Percentiles rank a stretch among this genome's conserved stretches.
These are phyloP conservation scores for Lysiphlebus fabarum DNA, from an alignment of 1,140 invertebrate species.

Conservation along the genomic window DNA sequence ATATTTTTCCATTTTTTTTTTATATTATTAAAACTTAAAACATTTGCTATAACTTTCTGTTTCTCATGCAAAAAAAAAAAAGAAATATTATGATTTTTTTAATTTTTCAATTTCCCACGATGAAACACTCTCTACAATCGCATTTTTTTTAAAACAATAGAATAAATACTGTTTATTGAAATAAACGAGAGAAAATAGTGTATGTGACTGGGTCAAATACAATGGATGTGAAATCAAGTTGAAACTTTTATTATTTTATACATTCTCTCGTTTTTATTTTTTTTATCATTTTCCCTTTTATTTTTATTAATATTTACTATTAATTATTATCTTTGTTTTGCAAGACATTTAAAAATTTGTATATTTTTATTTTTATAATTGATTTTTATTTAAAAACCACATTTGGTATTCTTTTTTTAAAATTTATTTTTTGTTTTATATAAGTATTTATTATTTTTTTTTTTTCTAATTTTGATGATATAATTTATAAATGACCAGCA, in stretches of 20 bases:
- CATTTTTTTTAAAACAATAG: slow-evolving; percentile 8
- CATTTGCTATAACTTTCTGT: too few relatives aligned
- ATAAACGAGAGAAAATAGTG: background rate
- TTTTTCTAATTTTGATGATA: too few relatives aligned
- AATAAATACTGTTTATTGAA: slow-evolving; percentile 1
- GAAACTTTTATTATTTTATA: background rate
- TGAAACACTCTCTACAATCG: background rate
- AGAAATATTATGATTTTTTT: too few relatives aligned
- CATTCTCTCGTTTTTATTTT: too few relatives aligned
- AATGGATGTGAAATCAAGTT: slow-evolving; percentile 16
- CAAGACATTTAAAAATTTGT: background rate
- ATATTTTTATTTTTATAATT: background rate
- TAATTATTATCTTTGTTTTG: too few relatives aligned
- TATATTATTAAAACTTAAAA: too few relatives aligned
- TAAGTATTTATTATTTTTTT: background rate
- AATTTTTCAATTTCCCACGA: background rate
- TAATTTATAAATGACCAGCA: slow-evolving; percentile 63
- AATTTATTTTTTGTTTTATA: background rate
- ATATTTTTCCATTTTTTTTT: too few relatives aligned
- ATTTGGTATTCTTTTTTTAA: background rate
- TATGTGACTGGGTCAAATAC: slow-evolving; percentile 14
- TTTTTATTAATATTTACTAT: too few relatives aligned
- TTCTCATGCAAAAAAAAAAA: too few relatives aligned
- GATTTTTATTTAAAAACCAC: background rate
- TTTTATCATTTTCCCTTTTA: background rate